These are phyloP conservation scores for Gorsachius goisagi DNA, from an alignment of 2,113 vertebrate genomes.

Conservation along the genomic window DNA sequence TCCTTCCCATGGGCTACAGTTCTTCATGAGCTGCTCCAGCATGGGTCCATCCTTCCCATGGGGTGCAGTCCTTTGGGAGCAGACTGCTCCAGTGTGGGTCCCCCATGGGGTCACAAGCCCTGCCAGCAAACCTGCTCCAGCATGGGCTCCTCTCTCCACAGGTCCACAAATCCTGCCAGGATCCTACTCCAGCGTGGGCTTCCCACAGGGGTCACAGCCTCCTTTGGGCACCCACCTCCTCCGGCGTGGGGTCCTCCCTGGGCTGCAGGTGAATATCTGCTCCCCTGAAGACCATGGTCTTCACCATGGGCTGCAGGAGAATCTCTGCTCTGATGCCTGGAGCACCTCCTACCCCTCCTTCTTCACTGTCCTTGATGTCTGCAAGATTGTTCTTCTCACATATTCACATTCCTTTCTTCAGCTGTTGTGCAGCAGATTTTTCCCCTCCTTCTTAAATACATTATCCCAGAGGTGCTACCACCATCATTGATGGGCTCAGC, in stretches of 20 bases:
- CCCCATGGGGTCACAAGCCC: neutral
- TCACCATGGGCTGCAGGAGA: neutral
- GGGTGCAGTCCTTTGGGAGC: too few species aligned
- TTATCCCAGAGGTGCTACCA: neutral
- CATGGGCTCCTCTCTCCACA: too few species aligned
- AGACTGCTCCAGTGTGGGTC: neutral
- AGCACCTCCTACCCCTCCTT: neutral
- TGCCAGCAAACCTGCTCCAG: neutral
- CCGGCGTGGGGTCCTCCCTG: neutral
- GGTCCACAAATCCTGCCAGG: too few species aligned
- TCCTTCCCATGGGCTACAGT: neutral
- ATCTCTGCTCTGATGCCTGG: neutral
- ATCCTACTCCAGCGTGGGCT: too few species aligned
- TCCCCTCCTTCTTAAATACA: neutral
- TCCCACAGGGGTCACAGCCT: too few species aligned
- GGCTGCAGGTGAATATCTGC: neutral
- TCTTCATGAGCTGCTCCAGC: neutral
- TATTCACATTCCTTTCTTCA: neutral
- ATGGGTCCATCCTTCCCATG: neutral
- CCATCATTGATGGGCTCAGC: fast-evolving
- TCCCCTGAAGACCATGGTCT: neutral
- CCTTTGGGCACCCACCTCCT: too few species aligned
- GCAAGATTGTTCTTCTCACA: neutral
- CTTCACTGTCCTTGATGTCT: neutral
- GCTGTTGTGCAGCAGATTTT: neutral